Percentiles rank a stretch among this genome's conserved stretches.
Conservation (phyloP, 2,113 vertebrate genomes). For the Myanophis thanlyinensis region DNA sequence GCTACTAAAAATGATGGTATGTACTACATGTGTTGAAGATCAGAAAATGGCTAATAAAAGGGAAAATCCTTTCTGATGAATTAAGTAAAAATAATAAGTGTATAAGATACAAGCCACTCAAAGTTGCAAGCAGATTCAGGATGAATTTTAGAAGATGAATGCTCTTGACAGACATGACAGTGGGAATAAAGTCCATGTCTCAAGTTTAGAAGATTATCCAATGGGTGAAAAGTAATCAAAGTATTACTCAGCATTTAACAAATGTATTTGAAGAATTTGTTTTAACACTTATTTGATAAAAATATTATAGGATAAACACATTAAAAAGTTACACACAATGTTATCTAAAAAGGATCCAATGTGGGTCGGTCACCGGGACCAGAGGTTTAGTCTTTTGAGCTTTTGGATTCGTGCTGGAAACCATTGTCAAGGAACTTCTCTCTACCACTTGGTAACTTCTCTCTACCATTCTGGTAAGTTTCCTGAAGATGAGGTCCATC, state of each 20-base stretch:
- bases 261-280: not conserved
- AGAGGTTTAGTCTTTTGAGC: not conserved
- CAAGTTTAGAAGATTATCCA: not conserved
- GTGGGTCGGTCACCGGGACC: not conserved
- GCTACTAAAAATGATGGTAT: not conserved
- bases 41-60: not conserved
- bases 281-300: not conserved
- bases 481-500: not conserved
- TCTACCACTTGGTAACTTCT: not conserved
- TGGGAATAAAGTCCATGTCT: not conserved
- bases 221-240: not conserved
- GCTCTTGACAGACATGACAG: not conserved
- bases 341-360: not conserved
- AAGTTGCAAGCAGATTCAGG: not conserved
- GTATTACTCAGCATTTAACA: not conserved
- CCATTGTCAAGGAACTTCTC: not conserved
- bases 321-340: not conserved
- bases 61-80: not conserved
- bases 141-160: not conserved
- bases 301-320: not conserved
- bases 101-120: not conserved
- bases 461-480: not conserved
- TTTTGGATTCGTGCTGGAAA: not conserved
- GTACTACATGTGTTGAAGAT: not conserved
- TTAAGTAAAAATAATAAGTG: not conserved